Conservation (phyloP, 2,797 vertebrate genomes). For the Cyclura pinguis region DNA sequence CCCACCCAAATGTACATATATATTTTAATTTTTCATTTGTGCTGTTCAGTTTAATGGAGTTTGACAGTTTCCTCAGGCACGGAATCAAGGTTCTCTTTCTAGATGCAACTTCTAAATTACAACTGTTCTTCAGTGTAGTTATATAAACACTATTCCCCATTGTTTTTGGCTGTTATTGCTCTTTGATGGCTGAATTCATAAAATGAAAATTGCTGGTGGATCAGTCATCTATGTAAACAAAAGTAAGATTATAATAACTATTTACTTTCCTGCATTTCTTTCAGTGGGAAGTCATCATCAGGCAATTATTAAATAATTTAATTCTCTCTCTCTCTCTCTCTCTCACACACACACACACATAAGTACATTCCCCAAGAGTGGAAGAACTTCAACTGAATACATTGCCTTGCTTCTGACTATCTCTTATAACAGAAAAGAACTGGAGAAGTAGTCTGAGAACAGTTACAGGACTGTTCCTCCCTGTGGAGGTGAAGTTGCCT, state of each 20-base stretch:
- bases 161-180: not conserved
- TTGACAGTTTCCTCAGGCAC: slow-evolving; percentile 37
- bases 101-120: slow-evolving; percentile 18
- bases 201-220: slow-evolving; percentile 19
- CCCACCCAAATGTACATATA: not conserved
- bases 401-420: not conserved
- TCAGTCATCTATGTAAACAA: slow-evolving; percentile 34
- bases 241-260: slow-evolving; percentile 18
- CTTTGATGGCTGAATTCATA: slow-evolving; percentile 2
- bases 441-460: not conserved
- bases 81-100: slow-evolving; percentile 34
- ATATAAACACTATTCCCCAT: slow-evolving; percentile 27
- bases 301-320: slow-evolving; percentile 23
- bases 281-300: slow-evolving; percentile 10
- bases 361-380: not conserved
- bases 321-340: not conserved
- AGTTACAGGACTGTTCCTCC: not conserved
- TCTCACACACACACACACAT: not conserved
- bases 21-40: slow-evolving; percentile 23
- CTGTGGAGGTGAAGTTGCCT: not conserved
- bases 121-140: slow-evolving; percentile 31
- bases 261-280: not conserved
- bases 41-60: slow-evolving; percentile 25
- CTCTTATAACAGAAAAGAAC: not conserved
- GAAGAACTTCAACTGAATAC: not conserved